These are phyloP conservation scores for Marasmarcha lunaedactyla DNA, from an alignment of 2,888 invertebrate genomes.

Conservation along the genomic window DNA sequence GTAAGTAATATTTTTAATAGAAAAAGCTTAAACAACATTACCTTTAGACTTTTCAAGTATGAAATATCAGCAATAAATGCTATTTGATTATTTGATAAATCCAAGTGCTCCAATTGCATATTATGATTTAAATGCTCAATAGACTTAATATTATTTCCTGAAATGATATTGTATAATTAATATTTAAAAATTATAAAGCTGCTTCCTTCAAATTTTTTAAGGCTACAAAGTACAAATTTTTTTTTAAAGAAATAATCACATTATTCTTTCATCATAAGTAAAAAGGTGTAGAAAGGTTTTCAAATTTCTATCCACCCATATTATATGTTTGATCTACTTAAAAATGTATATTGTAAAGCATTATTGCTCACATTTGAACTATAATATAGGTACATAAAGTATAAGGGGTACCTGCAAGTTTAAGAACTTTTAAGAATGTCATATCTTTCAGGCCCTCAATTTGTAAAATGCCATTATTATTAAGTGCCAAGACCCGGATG, in stretches of 20 bases:
- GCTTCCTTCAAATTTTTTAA: not conserved
- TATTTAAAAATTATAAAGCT: not conserved
- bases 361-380: no score
- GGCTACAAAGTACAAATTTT: no score
- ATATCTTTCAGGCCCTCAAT: slow-evolving; percentile 92
- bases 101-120: slow-evolving; percentile 83
- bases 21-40: no score
- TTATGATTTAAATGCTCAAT: slow-evolving; percentile 90
- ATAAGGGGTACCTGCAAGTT: slow-evolving; percentile 77
- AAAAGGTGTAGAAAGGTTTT: no score
- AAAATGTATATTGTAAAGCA: no score
- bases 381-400: no score
- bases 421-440: slow-evolving; percentile 81
- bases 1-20: no score
- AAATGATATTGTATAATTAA: slow-evolving; percentile 14
- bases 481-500: slow-evolving; percentile 83
- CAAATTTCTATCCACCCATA: no score
- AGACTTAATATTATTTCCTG: slow-evolving; percentile 93
- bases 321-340: no score
- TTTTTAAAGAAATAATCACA: no score
- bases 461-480: slow-evolving; percentile 88
- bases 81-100: slow-evolving; percentile 91
- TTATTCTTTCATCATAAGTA: no score
- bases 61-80: slow-evolving; percentile 87
- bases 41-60: slow-evolving; percentile 84